Percentiles rank a stretch among this genome's conserved stretches.
Conservation (phyloP, 2,113 vertebrate species). For the Syngnathus scovelli region DNA sequence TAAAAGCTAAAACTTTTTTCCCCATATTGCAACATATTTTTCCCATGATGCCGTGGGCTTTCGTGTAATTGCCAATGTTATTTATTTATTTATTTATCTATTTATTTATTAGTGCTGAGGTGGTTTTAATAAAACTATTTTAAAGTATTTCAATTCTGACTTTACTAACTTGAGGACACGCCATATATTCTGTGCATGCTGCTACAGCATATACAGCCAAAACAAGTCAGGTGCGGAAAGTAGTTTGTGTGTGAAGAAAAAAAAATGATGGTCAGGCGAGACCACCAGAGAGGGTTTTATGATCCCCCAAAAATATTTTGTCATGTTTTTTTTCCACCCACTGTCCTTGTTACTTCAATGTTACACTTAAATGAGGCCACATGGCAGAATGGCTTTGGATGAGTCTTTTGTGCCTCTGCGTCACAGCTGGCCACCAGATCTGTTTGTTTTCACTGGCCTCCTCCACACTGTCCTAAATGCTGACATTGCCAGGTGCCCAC, state of each 20-base stretch:
- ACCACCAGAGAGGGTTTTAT: neutral
- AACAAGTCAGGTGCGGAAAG: neutral
- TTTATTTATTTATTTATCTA: no score
- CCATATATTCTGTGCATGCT: neutral
- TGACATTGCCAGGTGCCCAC: neutral
- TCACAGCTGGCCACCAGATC: conserved; percentile 1
- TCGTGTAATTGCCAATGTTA: no score
- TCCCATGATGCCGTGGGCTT: no score
- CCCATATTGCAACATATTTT: no score
- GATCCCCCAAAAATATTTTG: neutral
- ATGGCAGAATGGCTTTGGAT: neutral
- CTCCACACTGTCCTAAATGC: neutral
- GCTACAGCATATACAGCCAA: neutral
- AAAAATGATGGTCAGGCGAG: neutral
- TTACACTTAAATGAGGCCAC: neutral
- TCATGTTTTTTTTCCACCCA: neutral
- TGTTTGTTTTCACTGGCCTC: neutral
- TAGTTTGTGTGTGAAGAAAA: neutral
- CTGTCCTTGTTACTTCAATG: neutral
- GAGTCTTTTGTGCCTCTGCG: conserved; percentile 1
- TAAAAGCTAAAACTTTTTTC: no score
- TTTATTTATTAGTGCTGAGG: neutral
- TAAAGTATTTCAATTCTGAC: neutral
- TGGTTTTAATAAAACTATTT: neutral
- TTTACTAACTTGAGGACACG: neutral